Conservation (phyloP, 1,140 invertebrate genomes). For the Phortica variegata region DNA sequence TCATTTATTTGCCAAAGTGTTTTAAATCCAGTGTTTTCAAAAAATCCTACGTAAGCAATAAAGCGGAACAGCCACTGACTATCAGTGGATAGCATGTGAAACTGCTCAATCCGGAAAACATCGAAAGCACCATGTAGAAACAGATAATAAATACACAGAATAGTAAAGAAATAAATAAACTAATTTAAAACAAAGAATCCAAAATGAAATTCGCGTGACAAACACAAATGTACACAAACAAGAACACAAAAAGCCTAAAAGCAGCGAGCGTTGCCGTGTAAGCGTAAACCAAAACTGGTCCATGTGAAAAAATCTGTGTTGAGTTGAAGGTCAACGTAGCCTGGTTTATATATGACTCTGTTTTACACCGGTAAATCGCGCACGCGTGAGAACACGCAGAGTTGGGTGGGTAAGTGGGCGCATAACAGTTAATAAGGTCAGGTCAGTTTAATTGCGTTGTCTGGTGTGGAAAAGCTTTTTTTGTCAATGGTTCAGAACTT, state of each 20-base stretch:
- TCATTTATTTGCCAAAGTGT: not conserved
- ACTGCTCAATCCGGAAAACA: slow-evolving; percentile 50
- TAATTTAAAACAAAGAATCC: slow-evolving; percentile 29
- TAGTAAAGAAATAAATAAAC: slow-evolving; percentile 26
- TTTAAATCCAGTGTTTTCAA: too few species aligned
- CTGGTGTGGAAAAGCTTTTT: too few species aligned
- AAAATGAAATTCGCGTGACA: not conserved
- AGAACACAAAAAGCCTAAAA: slow-evolving; percentile 22
- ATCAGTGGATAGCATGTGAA: slow-evolving; percentile 53
- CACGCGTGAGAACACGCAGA: too few species aligned
- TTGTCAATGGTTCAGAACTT: too few species aligned
- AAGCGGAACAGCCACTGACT: slow-evolving; percentile 49
- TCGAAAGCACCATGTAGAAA: slow-evolving; percentile 44
- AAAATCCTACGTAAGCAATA: slow-evolving; percentile 45
- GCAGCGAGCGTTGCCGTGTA: slow-evolving; percentile 25
- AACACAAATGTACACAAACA: not conserved
- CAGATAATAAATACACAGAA: too few species aligned
- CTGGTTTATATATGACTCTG: too few species aligned
- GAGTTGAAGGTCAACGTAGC: slow-evolving; percentile 37
- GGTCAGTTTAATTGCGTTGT: too few species aligned
- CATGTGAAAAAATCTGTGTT: too few species aligned
- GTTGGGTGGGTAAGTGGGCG: too few species aligned
- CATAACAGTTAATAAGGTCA: too few species aligned
- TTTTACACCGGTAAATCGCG: too few species aligned
- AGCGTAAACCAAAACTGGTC: slow-evolving; percentile 32